Evolutionary conservation across 2,113 vertebrate genomes (phyloP), one percentile per base, ranked within the genome.

Genomic region (Cyprinodon variegatus): DNA sequence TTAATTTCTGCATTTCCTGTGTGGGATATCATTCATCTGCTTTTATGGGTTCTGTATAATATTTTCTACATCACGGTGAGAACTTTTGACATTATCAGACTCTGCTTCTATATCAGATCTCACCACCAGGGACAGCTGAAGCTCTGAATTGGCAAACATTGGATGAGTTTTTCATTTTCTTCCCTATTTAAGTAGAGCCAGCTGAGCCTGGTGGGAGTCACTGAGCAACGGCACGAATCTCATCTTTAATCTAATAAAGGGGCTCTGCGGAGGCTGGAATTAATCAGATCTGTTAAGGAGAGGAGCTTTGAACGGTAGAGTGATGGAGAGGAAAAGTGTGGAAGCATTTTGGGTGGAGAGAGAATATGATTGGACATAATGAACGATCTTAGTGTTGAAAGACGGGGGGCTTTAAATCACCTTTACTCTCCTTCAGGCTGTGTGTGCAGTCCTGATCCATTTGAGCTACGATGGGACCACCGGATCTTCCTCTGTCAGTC

Each of bases 191-290:
- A 85, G 60, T 37, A 65, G 72, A 82, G 60, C 76, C 86, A 87
- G 86, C 84, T 88, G 88, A 86, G 68, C 81, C 76, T 38, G 29
- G 64, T 74, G 83, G 76, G 83, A 79, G 74, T 59, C 72, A 4
- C 70, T 41, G 73, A 68, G 67, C 50, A 70, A 76, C 45, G 37
- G 64, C 74, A 59, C 45, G 57, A 37, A 82, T 86, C 77, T 83
- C 74, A 78, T 83, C 73, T 79, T 74, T 86, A 74, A 89, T 88
- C 82, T 76, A 85, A 81, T 88, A 72, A 83, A 79, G 40, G 68
- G 72, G 68, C 79, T 83, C 63, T 0, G 60, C 22, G 36, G 74
- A 79, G 45, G 72, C 73, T 82, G 82, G 83, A 78, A 76, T 85
- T 77, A 86, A 86, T 89, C 74, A 76, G 43, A 72, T 81, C 73